phyloP scores from a whole-genome alignment of 2,888 invertebrate genomes.

The Drosophila neonasuta region DNA sequence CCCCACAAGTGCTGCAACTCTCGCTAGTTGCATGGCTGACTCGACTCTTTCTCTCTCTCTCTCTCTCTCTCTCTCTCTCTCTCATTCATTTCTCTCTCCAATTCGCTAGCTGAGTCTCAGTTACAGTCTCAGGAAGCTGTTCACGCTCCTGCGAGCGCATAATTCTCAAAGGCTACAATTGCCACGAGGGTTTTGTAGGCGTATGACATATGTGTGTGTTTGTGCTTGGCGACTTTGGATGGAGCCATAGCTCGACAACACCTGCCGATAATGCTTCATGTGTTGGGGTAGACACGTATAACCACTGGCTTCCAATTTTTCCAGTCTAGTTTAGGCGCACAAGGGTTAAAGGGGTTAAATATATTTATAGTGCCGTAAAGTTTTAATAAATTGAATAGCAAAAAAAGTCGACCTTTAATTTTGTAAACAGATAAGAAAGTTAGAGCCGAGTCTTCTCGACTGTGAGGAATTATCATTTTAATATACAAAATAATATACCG shows the following conservation, averaged over 20 bases:
- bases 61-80: neutral
- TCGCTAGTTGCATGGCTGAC: slow-evolving; percentile 62
- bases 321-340: no score
- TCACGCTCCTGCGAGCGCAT: slow-evolving; percentile 59
- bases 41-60: neutral
- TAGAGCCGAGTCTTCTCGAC: no score
- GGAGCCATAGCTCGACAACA: slow-evolving; percentile 43
- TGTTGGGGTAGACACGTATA: slow-evolving; percentile 34
- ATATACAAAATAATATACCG: no score
- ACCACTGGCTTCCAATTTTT: slow-evolving; percentile 1
- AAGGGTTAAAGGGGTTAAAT: no score
- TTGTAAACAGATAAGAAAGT: no score
- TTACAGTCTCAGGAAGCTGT: slow-evolving; percentile 31
- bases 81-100: neutral
- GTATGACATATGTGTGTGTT: slow-evolving; percentile 18
- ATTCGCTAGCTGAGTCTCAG: slow-evolving; percentile 11
- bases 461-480: no score
- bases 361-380: no score
- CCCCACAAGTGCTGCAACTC: slow-evolving; percentile 67
- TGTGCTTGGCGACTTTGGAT: slow-evolving; percentile 9
- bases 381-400: no score
- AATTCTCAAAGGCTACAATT: slow-evolving; percentile 58
- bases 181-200: slow-evolving; percentile 16
- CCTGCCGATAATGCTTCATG: slow-evolving; percentile 57
- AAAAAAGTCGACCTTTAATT: no score